Evolutionary conservation across 2,113 vertebrate genomes (phyloP).

Genomic region (Pelecanus crispus): DNA sequence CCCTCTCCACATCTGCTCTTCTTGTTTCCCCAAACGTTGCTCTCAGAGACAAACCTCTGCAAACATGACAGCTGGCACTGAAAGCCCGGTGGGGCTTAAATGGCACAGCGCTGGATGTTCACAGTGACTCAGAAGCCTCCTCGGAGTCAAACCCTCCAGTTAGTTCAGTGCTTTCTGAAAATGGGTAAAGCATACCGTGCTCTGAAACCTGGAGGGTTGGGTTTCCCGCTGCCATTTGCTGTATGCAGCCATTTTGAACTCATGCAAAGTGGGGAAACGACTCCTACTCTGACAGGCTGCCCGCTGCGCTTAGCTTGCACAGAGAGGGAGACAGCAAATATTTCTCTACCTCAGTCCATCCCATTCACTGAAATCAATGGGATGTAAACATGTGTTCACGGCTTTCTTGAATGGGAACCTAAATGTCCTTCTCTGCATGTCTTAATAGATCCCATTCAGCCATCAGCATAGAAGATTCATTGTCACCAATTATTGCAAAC

Average conservation of each 20-base stretch:
- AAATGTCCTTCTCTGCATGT: not conserved
- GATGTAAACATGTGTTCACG: not conserved
- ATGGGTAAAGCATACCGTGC: not conserved
- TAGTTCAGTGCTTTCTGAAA: not conserved
- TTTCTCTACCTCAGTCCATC: not conserved
- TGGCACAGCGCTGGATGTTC: not conserved
- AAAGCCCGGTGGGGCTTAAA: fast-evolving
- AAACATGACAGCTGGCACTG: not conserved
- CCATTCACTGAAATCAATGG: not conserved
- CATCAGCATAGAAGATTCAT: not conserved
- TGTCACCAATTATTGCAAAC: not conserved
- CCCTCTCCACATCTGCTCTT: not conserved
- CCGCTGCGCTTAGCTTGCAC: not conserved
- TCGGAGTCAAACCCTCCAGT: not conserved
- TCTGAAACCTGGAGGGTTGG: not conserved
- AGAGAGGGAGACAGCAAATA: not conserved
- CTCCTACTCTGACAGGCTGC: not conserved
- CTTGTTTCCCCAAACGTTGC: not conserved
- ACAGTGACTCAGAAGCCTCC: not conserved
- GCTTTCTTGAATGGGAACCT: not conserved
- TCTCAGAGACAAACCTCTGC: not conserved
- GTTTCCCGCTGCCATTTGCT: not conserved
- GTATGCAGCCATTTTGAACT: not conserved
- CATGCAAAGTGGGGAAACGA: not conserved
- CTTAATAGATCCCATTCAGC: not conserved